phyloP scores from a whole-genome alignment of 2,888 invertebrate species.

The Agrotis ipsilon region DNA sequence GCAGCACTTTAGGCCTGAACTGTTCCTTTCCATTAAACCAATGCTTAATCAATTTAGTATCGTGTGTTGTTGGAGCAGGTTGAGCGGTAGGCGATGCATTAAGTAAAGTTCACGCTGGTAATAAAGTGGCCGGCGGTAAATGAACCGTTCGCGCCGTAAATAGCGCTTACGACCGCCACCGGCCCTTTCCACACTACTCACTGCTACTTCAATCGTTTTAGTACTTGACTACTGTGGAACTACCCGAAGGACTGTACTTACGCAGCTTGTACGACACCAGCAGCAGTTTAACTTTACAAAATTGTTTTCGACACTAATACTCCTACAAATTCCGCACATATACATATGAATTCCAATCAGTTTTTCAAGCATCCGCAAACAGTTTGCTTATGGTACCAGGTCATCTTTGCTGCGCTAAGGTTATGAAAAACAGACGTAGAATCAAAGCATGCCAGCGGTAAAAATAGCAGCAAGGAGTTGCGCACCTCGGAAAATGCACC shows the following conservation, averaged over 20 bases:
- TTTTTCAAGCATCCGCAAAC: neutral
- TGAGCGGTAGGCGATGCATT: constrained; percentile 62
- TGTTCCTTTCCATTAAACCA: constrained; percentile 38
- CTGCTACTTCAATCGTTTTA: constrained; percentile 65
- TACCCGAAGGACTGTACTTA: constrained; percentile 35
- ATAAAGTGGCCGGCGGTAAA: constrained; percentile 83
- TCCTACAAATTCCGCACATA: neutral
- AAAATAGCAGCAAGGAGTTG: constrained; percentile 59
- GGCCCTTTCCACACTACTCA: constrained; percentile 71
- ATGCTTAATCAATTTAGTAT: constrained; percentile 52
- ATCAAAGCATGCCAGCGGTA: constrained; percentile 29
- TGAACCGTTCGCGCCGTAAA: constrained; percentile 83
- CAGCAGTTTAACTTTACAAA: constrained; percentile 30
- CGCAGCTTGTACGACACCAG: constrained; percentile 12
- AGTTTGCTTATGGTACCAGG: neutral
- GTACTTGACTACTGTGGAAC: constrained; percentile 55
- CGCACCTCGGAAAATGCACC: constrained; percentile 63
- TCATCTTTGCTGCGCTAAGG: neutral
- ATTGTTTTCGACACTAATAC: constrained; percentile 2
- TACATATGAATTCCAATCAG: neutral
- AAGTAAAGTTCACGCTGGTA: constrained; percentile 79
- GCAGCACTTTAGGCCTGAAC: constrained; percentile 27
- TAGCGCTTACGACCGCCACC: constrained; percentile 80
- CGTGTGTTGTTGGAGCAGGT: constrained; percentile 45
- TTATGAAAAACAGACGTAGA: constrained; percentile 28